Evolutionary conservation across 2,797 vertebrate genomes (phyloP), one percentile per base, ranked within the genome.

Genomic region (Clarias fuscus): DNA sequence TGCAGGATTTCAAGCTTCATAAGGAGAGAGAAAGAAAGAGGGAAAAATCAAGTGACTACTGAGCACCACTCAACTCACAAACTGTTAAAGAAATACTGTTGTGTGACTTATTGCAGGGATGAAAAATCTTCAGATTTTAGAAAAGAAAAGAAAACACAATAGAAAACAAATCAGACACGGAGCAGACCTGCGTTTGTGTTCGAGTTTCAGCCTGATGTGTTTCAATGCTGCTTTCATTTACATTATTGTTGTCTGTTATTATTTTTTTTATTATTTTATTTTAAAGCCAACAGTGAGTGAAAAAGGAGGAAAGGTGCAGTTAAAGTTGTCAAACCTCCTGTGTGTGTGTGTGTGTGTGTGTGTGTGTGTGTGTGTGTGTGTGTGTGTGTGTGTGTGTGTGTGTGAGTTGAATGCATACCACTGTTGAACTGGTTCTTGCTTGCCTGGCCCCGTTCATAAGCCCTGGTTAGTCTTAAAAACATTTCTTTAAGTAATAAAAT

Each of bases 221-320:
- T 92, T 93, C 95, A 93, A 96, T 96, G 97, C 97, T 97, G 97
- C 97, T 97, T 96, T 94, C 93, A 90, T 94, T 92, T 64, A 56
- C 56, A 64, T 86, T 82, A 85, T 37, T 80, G 85, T 88, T 58
- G 89, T 53, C 48, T 48, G 48, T 11, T 48, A 48, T 48, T 37
- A 4, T 87, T 90, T 76, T 86, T 88, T 17, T 89, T 82, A 18
- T 56, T 71, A 83, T 78, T 82, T 67, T 78, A 53, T 90, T 88
- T 72, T 87, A 83, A 56, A 89, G 92, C 93, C 91, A 91, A 93
- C 93, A 92, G 92, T 91, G 92, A 91, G 90, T 88, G 90, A 88
- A 90, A 92, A 89, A 91, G 92, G 91, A 90, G 91, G 91, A 91
- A 89, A 87, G 93, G 92, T 78, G 58, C 91, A 92, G 92, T 92